Evolutionary conservation across 2,888 invertebrate genomes (phyloP).

Genomic region (Cheilosia grossa): DNA sequence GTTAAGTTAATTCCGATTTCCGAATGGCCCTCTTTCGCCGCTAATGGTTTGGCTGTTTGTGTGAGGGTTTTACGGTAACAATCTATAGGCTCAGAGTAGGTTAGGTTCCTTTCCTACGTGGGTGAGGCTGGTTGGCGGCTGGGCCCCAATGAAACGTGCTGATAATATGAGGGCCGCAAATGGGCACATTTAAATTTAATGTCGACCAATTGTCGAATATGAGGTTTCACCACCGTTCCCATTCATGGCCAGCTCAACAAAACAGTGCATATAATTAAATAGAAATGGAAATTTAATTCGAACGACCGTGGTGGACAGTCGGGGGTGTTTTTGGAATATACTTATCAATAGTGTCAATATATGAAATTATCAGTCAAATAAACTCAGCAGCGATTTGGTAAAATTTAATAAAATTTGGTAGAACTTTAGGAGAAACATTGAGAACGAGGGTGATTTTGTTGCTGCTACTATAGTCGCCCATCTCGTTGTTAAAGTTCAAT

Average conservation of each 20-base stretch:
- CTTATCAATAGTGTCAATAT: too few relatives aligned
- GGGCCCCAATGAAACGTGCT: conserved; percentile 37
- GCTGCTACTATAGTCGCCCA: not conserved
- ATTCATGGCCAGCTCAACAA: not conserved
- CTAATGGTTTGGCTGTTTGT: not conserved
- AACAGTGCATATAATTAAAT: conserved; percentile 28
- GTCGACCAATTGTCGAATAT: conserved; percentile 62
- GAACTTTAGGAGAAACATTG: too few relatives aligned
- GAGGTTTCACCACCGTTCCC: conserved; percentile 38
- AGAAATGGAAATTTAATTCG: conserved; percentile 44
- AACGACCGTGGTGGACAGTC: not conserved
- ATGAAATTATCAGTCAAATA: too few relatives aligned
- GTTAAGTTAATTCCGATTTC: conserved; percentile 45
- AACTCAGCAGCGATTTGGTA: too few relatives aligned
- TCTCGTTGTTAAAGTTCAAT: too few relatives aligned
- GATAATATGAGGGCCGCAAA: conserved; percentile 64
- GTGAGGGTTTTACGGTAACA: conserved; percentile 37
- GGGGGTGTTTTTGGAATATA: too few relatives aligned
- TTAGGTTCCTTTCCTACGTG: not conserved
- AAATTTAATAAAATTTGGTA: too few relatives aligned
- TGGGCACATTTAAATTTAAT: conserved; percentile 68
- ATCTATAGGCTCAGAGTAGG: conserved; percentile 46
- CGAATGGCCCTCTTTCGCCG: conserved; percentile 23
- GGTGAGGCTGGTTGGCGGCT: not conserved
- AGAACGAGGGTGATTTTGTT: not conserved